Evolutionary conservation across 2,888 invertebrate genomes (phyloP).

Genomic region (Drosophila austrosaltans): DNA sequence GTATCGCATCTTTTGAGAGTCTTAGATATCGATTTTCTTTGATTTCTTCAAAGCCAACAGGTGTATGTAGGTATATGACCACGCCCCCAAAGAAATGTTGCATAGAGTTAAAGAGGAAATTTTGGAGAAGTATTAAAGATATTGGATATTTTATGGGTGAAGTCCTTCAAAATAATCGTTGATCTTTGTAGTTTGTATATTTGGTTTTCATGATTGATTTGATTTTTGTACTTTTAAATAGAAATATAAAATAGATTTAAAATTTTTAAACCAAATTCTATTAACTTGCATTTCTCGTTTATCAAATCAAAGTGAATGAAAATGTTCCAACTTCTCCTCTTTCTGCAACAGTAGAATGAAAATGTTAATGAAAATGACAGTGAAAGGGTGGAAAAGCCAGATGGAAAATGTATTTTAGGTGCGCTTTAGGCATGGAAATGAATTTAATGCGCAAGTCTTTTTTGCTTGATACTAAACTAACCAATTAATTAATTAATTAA

Average conservation of each 20-base stretch:
- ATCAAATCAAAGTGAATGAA: background rate
- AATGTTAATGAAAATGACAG: background rate
- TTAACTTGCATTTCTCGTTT: too few relatives aligned
- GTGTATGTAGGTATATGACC: background rate
- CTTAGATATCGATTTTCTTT: background rate
- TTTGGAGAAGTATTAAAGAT: too few relatives aligned
- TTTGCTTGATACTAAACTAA: conserved; percentile 61
- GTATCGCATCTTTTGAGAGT: background rate
- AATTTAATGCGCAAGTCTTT: conserved; percentile 48
- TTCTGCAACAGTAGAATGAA: background rate
- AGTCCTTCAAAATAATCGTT: too few relatives aligned
- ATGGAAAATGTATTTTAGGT: conserved; percentile 36
- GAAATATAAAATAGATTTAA: too few relatives aligned
- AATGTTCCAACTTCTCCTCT: too few relatives aligned
- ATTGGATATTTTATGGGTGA: background rate
- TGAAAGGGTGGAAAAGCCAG: conserved; percentile 11
- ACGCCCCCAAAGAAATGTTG: background rate
- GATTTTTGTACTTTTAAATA: too few relatives aligned
- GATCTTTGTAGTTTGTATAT: too few relatives aligned
- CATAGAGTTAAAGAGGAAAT: too few relatives aligned
- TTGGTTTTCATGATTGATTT: too few relatives aligned
- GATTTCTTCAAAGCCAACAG: background rate
- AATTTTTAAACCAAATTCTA: too few relatives aligned
- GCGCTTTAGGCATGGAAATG: conserved; percentile 61
- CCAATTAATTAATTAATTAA: conserved; percentile 32